phyloP scores from a whole-genome alignment of 2,888 invertebrate genomes.

The Yponomeuta sedellus region DNA sequence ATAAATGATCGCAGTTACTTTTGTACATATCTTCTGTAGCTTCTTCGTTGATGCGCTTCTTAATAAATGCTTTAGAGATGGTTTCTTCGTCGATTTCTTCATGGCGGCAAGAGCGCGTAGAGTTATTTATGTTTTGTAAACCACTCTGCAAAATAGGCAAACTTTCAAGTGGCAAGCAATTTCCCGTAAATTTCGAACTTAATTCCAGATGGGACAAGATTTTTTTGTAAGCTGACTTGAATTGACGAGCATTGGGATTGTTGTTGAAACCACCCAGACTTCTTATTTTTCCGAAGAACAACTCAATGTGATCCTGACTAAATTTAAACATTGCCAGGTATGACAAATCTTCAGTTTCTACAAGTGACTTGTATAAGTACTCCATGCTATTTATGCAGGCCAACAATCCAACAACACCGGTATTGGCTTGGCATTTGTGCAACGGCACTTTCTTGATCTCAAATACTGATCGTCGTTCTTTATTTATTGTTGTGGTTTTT shows the following conservation, averaged over 20 bases:
- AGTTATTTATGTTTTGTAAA: not conserved
- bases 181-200: slow-evolving; percentile 19
- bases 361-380: slow-evolving; percentile 5
- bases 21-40: too few relatives aligned
- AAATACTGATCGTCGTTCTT: too few relatives aligned
- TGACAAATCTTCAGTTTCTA: slow-evolving; percentile 12
- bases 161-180: slow-evolving; percentile 23
- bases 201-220: slow-evolving; percentile 23
- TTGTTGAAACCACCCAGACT: slow-evolving; percentile 23
- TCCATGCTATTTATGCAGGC: slow-evolving; percentile 14
- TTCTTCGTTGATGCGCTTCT: too few relatives aligned
- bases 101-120: not conserved
- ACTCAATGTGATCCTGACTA: slow-evolving; percentile 24
- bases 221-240: slow-evolving; percentile 23
- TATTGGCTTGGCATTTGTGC: too few relatives aligned
- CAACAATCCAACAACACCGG: slow-evolving; percentile 14
- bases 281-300: slow-evolving; percentile 20
- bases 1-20: too few relatives aligned
- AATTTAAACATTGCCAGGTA: slow-evolving; percentile 15
- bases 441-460: too few relatives aligned
- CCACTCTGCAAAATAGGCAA: slow-evolving; percentile 6
- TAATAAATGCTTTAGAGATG: too few relatives aligned
- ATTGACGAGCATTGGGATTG: slow-evolving; percentile 23
- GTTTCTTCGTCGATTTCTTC: not conserved
- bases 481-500: too few relatives aligned